Conservation (phyloP, 2,113 vertebrate species). For the Aythya baeri region DNA sequence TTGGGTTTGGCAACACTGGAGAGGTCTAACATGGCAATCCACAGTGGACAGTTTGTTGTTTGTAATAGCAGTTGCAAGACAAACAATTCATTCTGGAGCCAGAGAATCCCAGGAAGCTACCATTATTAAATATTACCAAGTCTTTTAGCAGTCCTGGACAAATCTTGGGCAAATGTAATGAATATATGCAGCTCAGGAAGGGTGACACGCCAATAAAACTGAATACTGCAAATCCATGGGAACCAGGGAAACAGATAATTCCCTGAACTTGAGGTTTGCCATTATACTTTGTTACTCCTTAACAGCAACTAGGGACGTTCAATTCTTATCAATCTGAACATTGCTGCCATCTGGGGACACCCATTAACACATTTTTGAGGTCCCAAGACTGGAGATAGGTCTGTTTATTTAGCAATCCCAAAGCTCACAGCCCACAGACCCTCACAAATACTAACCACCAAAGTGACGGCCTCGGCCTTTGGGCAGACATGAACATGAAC, state of each 20-base stretch:
- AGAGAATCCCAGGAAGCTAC: neutral
- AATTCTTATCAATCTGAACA: neutral
- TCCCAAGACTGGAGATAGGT: neutral
- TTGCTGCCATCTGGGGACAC: neutral
- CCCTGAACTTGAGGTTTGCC: neutral
- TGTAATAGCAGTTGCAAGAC: neutral
- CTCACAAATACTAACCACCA: neutral
- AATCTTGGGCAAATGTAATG: neutral
- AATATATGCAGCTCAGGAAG: neutral
- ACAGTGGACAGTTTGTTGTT: neutral
- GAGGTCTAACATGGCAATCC: neutral
- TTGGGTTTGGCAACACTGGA: neutral
- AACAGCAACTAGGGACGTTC: neutral
- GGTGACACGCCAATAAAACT: fast-evolving
- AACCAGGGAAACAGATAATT: neutral
- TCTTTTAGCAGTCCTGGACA: neutral
- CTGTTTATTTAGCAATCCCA: neutral
- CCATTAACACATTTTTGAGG: neutral
- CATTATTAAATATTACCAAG: neutral
- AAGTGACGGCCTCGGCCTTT: neutral
- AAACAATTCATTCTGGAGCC: neutral
- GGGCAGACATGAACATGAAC: neutral
- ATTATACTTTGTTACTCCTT: neutral
- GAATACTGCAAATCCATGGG: neutral
- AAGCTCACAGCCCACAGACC: neutral